phyloP scores from a whole-genome alignment of 2,797 vertebrate genomes.

The Acropternis orthonyx region DNA sequence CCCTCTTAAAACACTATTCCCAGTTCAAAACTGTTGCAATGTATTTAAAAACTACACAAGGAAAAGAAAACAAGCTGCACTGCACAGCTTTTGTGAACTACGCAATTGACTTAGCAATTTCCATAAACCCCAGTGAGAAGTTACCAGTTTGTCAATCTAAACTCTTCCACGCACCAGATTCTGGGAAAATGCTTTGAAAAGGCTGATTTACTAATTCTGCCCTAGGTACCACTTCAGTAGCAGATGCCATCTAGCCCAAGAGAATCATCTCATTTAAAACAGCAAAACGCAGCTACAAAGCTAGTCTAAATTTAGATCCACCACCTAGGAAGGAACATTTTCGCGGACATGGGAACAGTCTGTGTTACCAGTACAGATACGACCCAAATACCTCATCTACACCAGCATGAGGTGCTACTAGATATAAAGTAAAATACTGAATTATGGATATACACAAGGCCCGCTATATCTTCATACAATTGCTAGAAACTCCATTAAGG shows the following conservation, averaged over 20 bases:
- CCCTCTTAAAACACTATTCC: constrained; percentile 7
- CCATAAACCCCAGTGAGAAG: constrained; percentile 33
- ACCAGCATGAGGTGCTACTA: background rate
- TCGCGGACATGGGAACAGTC: background rate
- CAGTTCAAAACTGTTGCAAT: background rate
- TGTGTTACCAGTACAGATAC: background rate
- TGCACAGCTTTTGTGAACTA: background rate
- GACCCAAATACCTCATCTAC: background rate
- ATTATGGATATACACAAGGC: background rate
- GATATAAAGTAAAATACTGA: background rate
- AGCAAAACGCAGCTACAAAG: constrained; percentile 38
- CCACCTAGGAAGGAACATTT: constrained; percentile 11
- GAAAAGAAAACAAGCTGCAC: constrained; percentile 4
- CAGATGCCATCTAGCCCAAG: constrained; percentile 54
- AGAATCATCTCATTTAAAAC: constrained; percentile 30
- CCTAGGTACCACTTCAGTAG: constrained; percentile 48
- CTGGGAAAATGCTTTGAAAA: constrained; percentile 13
- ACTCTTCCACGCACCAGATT: background rate
- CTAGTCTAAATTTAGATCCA: constrained; percentile 30
- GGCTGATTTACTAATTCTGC: constrained; percentile 51
- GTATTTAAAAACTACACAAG: constrained; percentile 24
- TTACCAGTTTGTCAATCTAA: constrained; percentile 12
- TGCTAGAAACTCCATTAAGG: constrained; percentile 52
- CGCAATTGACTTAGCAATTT: background rate
- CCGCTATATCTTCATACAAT: background rate